A percentile compares a stretch with the other conserved stretches of the same genome.
Evolutionary conservation across 2,888 invertebrate species (phyloP).

Genomic region (Odontocerum albicorne): DNA sequence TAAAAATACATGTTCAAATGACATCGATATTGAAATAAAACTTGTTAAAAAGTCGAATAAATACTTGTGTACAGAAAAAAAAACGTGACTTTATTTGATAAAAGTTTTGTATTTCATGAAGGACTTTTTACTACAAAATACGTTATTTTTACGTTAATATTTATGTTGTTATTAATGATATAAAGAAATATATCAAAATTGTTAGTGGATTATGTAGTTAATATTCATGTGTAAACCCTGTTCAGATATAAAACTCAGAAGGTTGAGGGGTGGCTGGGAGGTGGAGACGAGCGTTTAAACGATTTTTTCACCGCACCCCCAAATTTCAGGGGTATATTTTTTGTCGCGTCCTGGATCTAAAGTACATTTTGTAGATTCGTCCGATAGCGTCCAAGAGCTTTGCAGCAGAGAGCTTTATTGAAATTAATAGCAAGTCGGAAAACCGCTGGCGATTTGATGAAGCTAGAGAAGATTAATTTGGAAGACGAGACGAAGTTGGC

Average conservation of each 20-base stretch:
- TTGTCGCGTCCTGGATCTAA: conserved; percentile 1
- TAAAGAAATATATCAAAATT: no score
- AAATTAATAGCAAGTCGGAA: conserved; percentile 19
- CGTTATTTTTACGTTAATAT: no score
- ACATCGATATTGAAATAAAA: no score
- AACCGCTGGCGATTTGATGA: conserved; percentile 7
- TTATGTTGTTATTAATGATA: no score
- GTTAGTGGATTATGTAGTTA: no score
- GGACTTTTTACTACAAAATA: no score
- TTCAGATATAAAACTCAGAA: neutral
- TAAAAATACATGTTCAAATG: no score
- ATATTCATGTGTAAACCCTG: conserved; percentile 12
- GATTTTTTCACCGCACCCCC: conserved; percentile 15
- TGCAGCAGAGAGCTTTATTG: conserved; percentile 13
- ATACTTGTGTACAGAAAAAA: no score
- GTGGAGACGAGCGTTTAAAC: conserved; percentile 15
- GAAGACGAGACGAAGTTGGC: neutral
- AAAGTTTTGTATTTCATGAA: no score
- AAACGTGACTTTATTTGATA: no score
- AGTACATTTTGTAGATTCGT: conserved; percentile 18
- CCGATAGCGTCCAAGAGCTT: conserved; percentile 22
- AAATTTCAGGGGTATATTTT: conserved; percentile 5
- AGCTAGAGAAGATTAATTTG: neutral
- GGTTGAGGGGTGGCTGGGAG: neutral
- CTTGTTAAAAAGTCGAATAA: no score